Base-by-base conservation (phyloP, 1,140 invertebrate genomes). In the Babylonia areolata region DNA sequence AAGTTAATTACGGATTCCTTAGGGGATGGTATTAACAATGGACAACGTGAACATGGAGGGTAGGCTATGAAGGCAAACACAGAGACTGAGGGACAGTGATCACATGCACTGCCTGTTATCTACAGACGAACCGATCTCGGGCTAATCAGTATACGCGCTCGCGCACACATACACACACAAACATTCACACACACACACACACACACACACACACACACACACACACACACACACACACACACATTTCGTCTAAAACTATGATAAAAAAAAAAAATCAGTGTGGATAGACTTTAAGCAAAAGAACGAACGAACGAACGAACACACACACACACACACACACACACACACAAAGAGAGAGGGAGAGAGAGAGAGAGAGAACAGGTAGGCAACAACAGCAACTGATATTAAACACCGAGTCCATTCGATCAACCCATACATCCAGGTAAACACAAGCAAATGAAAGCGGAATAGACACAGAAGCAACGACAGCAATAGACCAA, bases 141-240 rank as follows among this genome's bases (percentile, higher is more conserved):
- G 42, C 15, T 5, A 46, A 46, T 46, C 5, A 46, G 42, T 6
- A 46, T 23, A 35, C 69, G 33, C 31, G 6, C 69, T 9, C 31
- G 17, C 69, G 17, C 31, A 15, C 69, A 73, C 31, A 73, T 31
- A 17, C 31, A 73, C 31, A 3, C 31, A 37, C 69, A 23, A 3
- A 37, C 69, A 37, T 23, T 3, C 69, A 37, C 31, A 20, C 69
- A 73, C 31, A 35, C 69, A 35, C 31, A 73, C 69, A 35, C 31
- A 35, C 31, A 73, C 69, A 73, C n/a, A 33, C 69, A 73, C 69
- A 73, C 69, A 73, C 69, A 73, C 69, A 73, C 69, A 73, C 69
- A 73, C 69, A 73, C 69, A 73, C 69, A 73, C 69, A 73, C 69
- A 73, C 69, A 73, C 69, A 73, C 69, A 73, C 69, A 73, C 58